Percentiles rank a stretch among this genome's conserved stretches.
phyloP scores from a whole-genome alignment of 1,140 invertebrate species.

The Diploscapter pachys region DNA sequence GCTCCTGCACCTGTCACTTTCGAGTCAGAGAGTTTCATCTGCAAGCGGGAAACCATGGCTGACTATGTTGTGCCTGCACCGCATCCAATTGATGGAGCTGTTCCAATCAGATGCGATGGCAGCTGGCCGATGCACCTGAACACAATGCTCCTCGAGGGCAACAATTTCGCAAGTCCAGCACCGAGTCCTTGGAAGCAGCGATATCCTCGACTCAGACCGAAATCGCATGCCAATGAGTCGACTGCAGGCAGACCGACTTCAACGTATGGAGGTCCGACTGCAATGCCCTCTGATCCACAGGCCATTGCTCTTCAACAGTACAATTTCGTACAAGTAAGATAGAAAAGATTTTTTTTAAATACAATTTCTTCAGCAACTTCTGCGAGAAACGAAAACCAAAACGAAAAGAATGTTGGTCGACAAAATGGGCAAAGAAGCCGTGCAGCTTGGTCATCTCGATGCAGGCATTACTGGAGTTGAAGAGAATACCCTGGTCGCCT shows the following conservation, averaged over 20 bases:
- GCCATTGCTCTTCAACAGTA: conserved; percentile 89
- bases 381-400: conserved; percentile 67
- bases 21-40: conserved; percentile 69
- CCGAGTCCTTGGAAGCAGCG: conserved; percentile 48
- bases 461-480: conserved; percentile 72
- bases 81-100: conserved; percentile 31
- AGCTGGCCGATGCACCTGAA: conserved; percentile 32
- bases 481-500: conserved; percentile 94
- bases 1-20: conserved; percentile 71
- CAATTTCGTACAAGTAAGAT: conserved; percentile 74
- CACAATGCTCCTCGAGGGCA: conserved; percentile 26
- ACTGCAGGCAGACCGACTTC: conserved; percentile 15
- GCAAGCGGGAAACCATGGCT: conserved; percentile 70
- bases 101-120: conserved; percentile 23
- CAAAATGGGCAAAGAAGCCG: conserved; percentile 93
- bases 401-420: conserved; percentile 96
- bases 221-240: conserved; percentile 20
- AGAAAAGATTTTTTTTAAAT: too few relatives aligned
- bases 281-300: conserved; percentile 39
- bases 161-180: conserved; percentile 28
- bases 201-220: conserved; percentile 32
- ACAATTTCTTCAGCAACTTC: conserved; percentile 71
- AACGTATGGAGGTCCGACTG: conserved; percentile 26
- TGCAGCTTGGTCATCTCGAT: conserved; percentile 72
- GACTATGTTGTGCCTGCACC: conserved; percentile 59